phyloP scores from a whole-genome alignment of 2,113 vertebrate species.

The Apodemus speciosus region DNA sequence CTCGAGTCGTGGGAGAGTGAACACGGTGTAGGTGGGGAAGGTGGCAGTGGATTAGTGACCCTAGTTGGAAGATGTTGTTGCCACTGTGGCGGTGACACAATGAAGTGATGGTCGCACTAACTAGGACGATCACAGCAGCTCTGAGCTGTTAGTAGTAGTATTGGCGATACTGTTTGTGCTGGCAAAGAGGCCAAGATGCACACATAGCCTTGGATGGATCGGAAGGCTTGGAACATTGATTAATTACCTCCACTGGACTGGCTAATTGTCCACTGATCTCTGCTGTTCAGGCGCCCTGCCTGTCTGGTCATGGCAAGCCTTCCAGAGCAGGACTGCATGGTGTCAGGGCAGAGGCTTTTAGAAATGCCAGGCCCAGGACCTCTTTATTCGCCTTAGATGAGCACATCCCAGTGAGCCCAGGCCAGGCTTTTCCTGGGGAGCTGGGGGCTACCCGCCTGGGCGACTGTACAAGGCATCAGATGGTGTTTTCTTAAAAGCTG shows the following conservation, averaged over 20 bases:
- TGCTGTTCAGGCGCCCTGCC: constrained; percentile 3
- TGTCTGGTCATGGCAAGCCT: constrained; percentile 35
- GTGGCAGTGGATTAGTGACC: not conserved
- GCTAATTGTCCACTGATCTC: constrained; percentile 73
- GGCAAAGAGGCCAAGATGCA: not conserved
- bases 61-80: not conserved
- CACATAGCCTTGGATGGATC: not conserved
- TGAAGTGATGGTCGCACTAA: not conserved
- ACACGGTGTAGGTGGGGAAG: not conserved
- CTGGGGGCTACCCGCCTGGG: constrained; percentile 38
- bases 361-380: constrained; percentile 47
- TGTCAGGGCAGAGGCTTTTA: constrained; percentile 58
- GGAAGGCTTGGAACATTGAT: constrained; percentile 56
- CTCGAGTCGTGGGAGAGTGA: not conserved
- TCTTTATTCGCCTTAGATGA: constrained; percentile 56
- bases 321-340: not conserved
- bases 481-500: constrained; percentile 76
- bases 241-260: constrained; percentile 62
- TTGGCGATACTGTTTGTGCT: not conserved
- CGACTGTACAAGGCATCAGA: constrained; percentile 72
- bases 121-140: not conserved
- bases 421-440: constrained; percentile 26
- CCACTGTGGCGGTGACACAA: not conserved
- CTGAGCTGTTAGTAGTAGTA: not conserved
- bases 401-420: not conserved